Evolutionary conservation across 2,113 vertebrate species (phyloP).

Genomic region (Sinocyclocheilus rhinocerous): DNA sequence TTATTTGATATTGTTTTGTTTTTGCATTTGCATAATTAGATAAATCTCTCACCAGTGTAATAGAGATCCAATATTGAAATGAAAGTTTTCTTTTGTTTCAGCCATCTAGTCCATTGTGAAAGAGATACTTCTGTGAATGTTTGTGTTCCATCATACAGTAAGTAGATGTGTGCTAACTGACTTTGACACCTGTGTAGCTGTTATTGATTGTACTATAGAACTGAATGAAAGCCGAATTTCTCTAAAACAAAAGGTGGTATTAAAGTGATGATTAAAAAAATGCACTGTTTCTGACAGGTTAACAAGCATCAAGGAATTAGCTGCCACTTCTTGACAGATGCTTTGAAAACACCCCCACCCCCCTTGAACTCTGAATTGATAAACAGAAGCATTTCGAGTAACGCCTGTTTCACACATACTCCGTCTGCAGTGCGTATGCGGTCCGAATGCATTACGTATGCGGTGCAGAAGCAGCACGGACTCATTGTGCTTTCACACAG

Average conservation of each 20-base stretch:
- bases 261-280: slow-evolving; percentile 68
- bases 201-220: slow-evolving; percentile 71
- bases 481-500: no score
- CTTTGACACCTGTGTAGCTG: slow-evolving; percentile 72
- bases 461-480: no score
- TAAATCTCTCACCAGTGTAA: slow-evolving; percentile 35
- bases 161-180: slow-evolving; percentile 73
- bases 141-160: slow-evolving; percentile 61
- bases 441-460: no score
- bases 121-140: slow-evolving; percentile 69
- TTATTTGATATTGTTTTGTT: neutral
- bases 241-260: slow-evolving; percentile 70
- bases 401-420: no score
- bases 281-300: slow-evolving; percentile 70
- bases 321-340: slow-evolving; percentile 48
- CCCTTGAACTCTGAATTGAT: slow-evolving; percentile 32
- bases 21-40: neutral
- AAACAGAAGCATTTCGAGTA: slow-evolving; percentile 18
- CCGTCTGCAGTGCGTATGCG: no score
- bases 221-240: slow-evolving; percentile 74
- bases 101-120: slow-evolving; percentile 56
- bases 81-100: no score
- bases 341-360: slow-evolving; percentile 37
- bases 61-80: slow-evolving; percentile 52
- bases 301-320: slow-evolving; percentile 67